These are phyloP conservation scores for Montipora capricornis DNA, from an alignment of 64 coral and sea anemone genomes.

Conservation along the genomic window DNA sequence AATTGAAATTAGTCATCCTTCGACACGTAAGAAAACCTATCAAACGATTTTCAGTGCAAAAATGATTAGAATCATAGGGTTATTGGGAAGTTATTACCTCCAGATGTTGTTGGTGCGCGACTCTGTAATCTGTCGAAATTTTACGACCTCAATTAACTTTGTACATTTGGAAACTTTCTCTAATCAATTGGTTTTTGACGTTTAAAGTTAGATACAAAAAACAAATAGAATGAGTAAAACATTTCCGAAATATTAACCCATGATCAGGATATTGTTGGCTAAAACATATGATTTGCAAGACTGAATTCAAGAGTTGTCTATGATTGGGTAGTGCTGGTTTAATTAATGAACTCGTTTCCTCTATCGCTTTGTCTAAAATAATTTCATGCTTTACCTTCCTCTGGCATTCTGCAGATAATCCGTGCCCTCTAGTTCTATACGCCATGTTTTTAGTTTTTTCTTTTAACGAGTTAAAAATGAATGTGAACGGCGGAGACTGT, in stretches of 20 bases:
- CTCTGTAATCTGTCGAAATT: background rate
- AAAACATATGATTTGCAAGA: background rate
- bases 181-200: too few species aligned
- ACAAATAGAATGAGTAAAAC: too few species aligned
- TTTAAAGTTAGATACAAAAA: too few species aligned
- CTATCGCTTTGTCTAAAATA: background rate
- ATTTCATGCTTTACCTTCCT: background rate
- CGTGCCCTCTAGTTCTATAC: background rate
- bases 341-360: background rate
- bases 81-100: background rate
- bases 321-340: background rate
- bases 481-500: too few species aligned
- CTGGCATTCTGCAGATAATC: background rate
- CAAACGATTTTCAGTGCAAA: background rate
- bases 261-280: background rate
- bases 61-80: background rate
- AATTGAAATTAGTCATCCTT: background rate
- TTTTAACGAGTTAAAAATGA: too few species aligned
- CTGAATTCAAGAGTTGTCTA: background rate
- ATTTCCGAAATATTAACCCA: too few species aligned
- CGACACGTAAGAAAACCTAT: background rate
- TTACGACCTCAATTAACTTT: too few species aligned
- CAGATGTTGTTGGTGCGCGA: background rate
- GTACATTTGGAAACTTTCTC: too few species aligned
- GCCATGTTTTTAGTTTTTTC: background rate